Percentiles rank a stretch among this genome's conserved stretches.
Conservation (phyloP, 2,113 vertebrate genomes). For the Sardina pilchardus region DNA sequence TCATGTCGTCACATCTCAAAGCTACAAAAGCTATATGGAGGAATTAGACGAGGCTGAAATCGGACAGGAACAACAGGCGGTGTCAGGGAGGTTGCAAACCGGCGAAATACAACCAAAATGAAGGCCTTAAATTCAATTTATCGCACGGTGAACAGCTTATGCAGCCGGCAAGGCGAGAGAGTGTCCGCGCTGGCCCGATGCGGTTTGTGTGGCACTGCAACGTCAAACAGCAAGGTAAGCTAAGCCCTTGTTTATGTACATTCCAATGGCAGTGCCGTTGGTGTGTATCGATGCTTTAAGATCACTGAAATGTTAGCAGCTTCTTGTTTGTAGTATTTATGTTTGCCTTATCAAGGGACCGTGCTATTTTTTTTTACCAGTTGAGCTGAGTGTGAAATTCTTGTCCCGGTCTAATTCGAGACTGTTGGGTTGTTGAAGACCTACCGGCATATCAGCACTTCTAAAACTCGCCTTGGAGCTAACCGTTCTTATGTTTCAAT, state of each 20-base stretch:
- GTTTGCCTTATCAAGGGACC: neutral
- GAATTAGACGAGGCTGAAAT: conserved; percentile 20
- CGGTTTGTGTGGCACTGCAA: conserved; percentile 23
- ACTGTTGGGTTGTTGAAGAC: neutral
- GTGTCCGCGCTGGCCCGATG: conserved; percentile 22
- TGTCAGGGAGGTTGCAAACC: neutral
- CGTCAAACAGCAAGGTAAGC: conserved; percentile 39
- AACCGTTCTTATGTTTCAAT: neutral
- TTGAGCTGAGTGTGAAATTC: neutral
- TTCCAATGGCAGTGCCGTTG: neutral
- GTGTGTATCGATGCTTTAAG: neutral
- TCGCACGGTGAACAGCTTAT: conserved; percentile 31
- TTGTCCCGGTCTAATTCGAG: neutral
- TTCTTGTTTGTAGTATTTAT: neutral
- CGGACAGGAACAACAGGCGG: conserved; percentile 23
- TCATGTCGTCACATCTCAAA: conserved; percentile 48
- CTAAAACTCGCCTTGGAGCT: neutral
- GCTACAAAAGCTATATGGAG: conserved; percentile 51
- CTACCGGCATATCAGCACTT: conserved; percentile 4
- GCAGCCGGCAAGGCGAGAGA: conserved; percentile 34
- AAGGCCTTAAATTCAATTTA: conserved; percentile 34
- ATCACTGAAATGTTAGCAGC: neutral
- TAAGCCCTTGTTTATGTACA: conserved; percentile 8
- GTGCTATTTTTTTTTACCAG: neutral
- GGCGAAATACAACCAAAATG: conserved; percentile 40